Conservation (phyloP, 2,797 vertebrate genomes). For the Tangara arthus region DNA sequence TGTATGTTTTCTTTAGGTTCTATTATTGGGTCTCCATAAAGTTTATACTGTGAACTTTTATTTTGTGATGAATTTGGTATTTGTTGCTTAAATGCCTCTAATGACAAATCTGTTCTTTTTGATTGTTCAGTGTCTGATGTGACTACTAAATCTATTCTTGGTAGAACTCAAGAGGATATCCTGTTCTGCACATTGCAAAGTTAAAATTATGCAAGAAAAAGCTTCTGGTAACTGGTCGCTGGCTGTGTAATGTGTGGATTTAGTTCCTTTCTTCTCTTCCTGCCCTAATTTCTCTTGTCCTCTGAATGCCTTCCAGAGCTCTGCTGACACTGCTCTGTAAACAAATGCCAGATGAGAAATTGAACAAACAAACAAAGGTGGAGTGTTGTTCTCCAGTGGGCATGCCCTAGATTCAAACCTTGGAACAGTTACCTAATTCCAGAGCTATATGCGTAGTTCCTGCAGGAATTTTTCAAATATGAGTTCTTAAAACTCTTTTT, state of each 20-base stretch:
- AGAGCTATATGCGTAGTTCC: not conserved
- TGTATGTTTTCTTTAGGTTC: not conserved
- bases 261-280: slow-evolving; percentile 16
- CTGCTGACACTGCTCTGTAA: not conserved
- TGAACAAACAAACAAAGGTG: not conserved
- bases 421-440: not conserved
- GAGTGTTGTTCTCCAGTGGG: not conserved
- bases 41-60: not conserved
- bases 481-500: slow-evolving; percentile 9
- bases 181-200: not conserved
- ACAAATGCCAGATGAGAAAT: not conserved
- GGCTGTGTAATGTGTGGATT: not conserved
- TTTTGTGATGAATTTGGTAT: not conserved
- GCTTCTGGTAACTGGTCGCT: not conserved
- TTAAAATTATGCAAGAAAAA: slow-evolving; percentile 10
- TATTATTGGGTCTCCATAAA: not conserved
- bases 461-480: not conserved
- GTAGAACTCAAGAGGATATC: not conserved
- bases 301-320: not conserved
- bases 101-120: not conserved
- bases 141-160: not conserved
- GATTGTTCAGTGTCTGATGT: not conserved
- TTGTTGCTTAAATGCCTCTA: not conserved
- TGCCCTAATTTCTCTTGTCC: not conserved
- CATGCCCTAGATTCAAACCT: not conserved